Percentiles rank a stretch among this genome's conserved stretches.
Evolutionary conservation across 2,113 vertebrate species (phyloP).

Genomic region (Mionectes macconnelli): DNA sequence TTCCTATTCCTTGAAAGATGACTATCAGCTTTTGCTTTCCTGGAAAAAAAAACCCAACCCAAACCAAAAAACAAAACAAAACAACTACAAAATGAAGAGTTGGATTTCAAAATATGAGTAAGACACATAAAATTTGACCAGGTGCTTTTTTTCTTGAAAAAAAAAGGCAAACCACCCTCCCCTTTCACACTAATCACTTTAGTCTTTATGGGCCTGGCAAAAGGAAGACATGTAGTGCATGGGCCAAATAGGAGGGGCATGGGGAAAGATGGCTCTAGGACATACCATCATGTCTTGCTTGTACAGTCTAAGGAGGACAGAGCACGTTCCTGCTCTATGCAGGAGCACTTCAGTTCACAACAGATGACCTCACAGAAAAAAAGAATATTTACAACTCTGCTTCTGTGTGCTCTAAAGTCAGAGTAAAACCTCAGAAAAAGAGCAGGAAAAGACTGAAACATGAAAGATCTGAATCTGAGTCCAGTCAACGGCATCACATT

Average conservation of each 20-base stretch:
- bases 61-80: not conserved
- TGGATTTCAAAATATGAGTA: not conserved
- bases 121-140: not conserved
- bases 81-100: not conserved
- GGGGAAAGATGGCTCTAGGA: not conserved
- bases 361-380: not conserved
- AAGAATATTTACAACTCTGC: not conserved
- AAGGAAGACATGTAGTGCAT: not conserved
- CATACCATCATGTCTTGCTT: fast-evolving
- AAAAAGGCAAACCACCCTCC: not conserved
- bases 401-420: not conserved
- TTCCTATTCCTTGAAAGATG: not conserved
- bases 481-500: not conserved
- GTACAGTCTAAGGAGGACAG: not conserved
- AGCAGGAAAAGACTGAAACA: not conserved
- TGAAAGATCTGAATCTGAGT: not conserved
- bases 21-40: not conserved
- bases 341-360: not conserved
- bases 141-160: not conserved
- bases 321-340: fast-evolving
- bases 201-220: not conserved
- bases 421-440: not conserved
- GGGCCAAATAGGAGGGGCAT: not conserved
- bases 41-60: too few species aligned
- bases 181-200: not conserved